Base-by-base conservation (phyloP, 2,113 vertebrate species). In the Corvus hawaiiensis region DNA sequence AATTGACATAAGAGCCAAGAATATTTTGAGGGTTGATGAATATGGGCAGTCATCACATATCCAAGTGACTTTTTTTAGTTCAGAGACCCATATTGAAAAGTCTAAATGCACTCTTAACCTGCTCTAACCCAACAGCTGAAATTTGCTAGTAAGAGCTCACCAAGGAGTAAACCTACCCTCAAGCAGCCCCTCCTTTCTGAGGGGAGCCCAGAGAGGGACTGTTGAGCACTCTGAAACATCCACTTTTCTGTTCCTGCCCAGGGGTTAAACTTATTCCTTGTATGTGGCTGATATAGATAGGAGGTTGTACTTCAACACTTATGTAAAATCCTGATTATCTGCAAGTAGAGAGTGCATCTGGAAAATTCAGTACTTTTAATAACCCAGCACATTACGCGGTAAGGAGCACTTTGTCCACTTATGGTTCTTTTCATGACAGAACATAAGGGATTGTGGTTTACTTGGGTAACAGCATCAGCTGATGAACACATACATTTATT, bases 221-320 rank as follows among this genome's bases (percentile, higher is more conserved):
- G 8, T 0, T 37, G 23, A 67, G 21, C 30, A 52, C 41, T 56
- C 21, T 2, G 3, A 52, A 46, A 13, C 6, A 8, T 24, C 39
- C 27, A 10, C 20, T 39, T 39, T 69, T 54, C 33, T 64, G 5
- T 7, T 76, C n/a, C 73, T 58, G 26, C 32, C 20, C 33, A 55
- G 63, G 13, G 7, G 5, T 23, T 84, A 39, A 89, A 37, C 2
- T 56, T 55, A 27, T 9, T 78, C 33, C 56, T 71, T 49, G 13
- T 10, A 10, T 16, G 18, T 8, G 21, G 13, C 41, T 61, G 15
- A 77, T 28, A 48, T 0, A 46, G 13, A 48, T 0, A 46, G 13
- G 30, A 62, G 19, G 37, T 80, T 23, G 76, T 62, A 49, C 32
- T 86, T 56, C 46, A 75, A 75, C 4, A 48, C 26, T 33, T 41